A percentile compares a stretch with the other conserved stretches of the same genome.
Evolutionary conservation across 2,113 vertebrate genomes (phyloP).

Genomic region (Halcyon malimbica): DNA sequence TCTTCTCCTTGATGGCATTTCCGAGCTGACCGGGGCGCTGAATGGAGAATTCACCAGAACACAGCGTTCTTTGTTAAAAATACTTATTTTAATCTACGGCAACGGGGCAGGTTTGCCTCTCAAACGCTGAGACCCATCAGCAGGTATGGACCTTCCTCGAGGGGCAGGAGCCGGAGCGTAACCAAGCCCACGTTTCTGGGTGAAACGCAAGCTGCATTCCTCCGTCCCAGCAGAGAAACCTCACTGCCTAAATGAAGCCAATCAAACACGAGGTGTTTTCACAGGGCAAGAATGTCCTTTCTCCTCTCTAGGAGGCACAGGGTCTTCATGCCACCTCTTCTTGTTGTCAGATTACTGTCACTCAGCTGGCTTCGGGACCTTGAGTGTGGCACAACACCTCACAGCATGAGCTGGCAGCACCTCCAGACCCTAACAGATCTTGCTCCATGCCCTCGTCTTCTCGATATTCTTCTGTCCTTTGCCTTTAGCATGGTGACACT

Average conservation of each 20-base stretch:
- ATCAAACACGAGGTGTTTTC: fast-evolving
- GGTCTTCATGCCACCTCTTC: not conserved
- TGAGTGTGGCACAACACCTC: not conserved
- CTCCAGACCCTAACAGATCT: not conserved
- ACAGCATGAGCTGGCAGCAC: not conserved
- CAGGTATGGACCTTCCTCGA: not conserved
- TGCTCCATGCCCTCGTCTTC: not conserved
- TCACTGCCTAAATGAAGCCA: not conserved
- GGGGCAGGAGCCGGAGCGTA: not conserved
- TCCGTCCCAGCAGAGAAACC: not conserved
- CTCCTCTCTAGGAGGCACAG: not conserved
- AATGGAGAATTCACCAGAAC: conserved; percentile 29
- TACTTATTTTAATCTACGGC: not conserved
- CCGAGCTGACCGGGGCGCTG: conserved; percentile 19
- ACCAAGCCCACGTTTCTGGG: not conserved
- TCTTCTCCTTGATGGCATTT: conserved; percentile 13
- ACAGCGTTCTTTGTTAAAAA: conserved; percentile 13
- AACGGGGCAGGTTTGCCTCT: not conserved
- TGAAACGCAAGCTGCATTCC: not conserved
- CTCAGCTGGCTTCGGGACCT: not conserved
- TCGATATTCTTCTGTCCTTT: not conserved
- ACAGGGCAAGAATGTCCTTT: not conserved
- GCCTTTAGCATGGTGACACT: not conserved
- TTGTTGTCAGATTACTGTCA: not conserved
- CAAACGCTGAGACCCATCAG: not conserved